These are phyloP conservation scores for Neotoma lepida DNA, from an alignment of 2,113 vertebrate genomes.

Conservation along the genomic window DNA sequence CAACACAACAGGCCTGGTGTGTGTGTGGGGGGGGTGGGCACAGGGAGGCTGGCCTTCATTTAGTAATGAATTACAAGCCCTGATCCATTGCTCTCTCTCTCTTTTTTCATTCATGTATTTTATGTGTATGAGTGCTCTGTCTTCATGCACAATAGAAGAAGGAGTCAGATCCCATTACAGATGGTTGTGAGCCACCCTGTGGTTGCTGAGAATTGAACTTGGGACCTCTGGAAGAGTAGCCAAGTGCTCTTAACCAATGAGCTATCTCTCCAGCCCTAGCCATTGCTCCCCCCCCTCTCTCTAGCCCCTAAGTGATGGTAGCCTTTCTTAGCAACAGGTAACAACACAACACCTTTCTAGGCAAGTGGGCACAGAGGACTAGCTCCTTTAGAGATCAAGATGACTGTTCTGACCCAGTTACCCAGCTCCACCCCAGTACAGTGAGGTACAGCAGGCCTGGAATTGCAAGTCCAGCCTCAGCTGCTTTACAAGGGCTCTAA, in stretches of 20 bases:
- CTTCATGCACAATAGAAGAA: not conserved
- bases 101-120: not conserved
- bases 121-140: not conserved
- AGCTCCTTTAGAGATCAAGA: not conserved
- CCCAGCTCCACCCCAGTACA: not conserved
- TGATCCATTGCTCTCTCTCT: not conserved
- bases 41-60: not conserved
- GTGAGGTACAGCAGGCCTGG: not conserved
- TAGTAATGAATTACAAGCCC: not conserved
- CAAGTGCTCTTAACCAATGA: not conserved
- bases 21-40: not conserved
- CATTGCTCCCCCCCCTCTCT: not conserved
- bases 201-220: not conserved
- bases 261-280: not conserved
- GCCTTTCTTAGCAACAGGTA: not conserved
- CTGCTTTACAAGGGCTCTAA: not conserved
- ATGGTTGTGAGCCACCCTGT: not conserved
- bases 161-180: not conserved
- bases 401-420: not conserved
- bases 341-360: not conserved
- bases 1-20: not conserved
- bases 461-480: constrained; percentile 12
- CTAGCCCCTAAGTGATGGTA: not conserved
- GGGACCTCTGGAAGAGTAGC: not conserved
- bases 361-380: not conserved